phyloP scores from a whole-genome alignment of 2,797 vertebrate species.

The Monodelphis domestica region DNA sequence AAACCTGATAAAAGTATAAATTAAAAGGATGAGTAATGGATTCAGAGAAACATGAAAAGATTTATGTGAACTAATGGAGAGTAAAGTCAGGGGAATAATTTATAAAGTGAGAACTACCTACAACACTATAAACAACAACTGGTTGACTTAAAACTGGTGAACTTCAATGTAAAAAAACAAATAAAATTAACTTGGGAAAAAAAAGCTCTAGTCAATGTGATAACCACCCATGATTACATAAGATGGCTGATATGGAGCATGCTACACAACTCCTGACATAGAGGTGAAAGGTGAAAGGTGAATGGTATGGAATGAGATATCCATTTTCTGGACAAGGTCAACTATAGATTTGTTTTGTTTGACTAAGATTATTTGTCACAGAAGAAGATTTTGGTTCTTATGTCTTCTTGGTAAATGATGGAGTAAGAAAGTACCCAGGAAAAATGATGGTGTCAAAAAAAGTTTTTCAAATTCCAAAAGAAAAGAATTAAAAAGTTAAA shows the following conservation, averaged over 20 bases:
- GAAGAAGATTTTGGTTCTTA: background rate
- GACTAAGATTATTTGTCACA: background rate
- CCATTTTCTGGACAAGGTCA: background rate
- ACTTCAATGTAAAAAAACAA: too few relatives aligned
- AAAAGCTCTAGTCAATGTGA: background rate
- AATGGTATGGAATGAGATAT: background rate
- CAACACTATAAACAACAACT: background rate
- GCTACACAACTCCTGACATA: background rate
- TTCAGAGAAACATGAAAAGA: background rate
- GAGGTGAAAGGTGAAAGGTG: background rate
- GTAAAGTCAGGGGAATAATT: background rate
- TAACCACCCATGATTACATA: background rate
- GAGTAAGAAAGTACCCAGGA: background rate
- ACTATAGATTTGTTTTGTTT: background rate
- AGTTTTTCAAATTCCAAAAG: background rate
- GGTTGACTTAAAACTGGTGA: background rate
- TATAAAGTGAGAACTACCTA: background rate
- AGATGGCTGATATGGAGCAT: background rate
- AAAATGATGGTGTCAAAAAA: background rate
- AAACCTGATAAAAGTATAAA: background rate
- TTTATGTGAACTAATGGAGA: background rate
- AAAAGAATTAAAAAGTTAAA: background rate
- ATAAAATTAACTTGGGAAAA: too few relatives aligned
- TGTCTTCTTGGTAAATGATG: background rate
- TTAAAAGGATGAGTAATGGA: background rate